Evolutionary conservation across 2,888 invertebrate genomes (phyloP), one percentile per base, ranked within the genome.

Genomic region (Lasioglossum calceatum): DNA sequence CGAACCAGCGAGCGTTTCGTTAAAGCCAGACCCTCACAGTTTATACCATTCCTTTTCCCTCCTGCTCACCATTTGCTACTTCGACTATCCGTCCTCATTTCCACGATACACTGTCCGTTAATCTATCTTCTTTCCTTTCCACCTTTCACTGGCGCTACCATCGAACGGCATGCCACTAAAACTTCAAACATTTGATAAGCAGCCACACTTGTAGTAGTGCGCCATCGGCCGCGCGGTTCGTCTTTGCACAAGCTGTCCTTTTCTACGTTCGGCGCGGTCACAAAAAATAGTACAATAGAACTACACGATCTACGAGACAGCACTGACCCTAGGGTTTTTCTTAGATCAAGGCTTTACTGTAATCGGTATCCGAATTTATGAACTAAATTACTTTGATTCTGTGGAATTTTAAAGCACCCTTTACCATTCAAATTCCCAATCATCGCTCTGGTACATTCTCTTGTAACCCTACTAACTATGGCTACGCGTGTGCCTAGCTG

Each of bases 1-100:
- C 54, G 44, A 85, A 84, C 79, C 50, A 79, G 74, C 79, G 78
- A 81, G 80, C 82, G 50, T 85, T 85, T 87, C 82, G 73, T 80
- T 87, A 70, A 84, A 82, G 74, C 87, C 85, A 77, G 61, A 36
- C 47, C 42, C 42, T 27, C 70, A 50, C 44, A 81, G 70, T 79
- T 71, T 61, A 77, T 83, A 64, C 77, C 78, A 67, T 44, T 73
- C 61, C 50, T 42, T 73, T 47, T 79, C 23, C 58, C 19, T 1
- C n/a, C 32, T 36, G 42, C 50, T 19, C 50, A 61, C 5, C 39
- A 12, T 50, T 61, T 70, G 39, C 44, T n/a, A 32, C 44, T 79
- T 32, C 54, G 36, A 47, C 74, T 36, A 61, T 47, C 73, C 42
- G 27, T 79, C 84, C 54, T 80, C 79, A 50, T 82, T 72, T 74